phyloP scores from a whole-genome alignment of 2,888 invertebrate species.

The Catocala fraxini region DNA sequence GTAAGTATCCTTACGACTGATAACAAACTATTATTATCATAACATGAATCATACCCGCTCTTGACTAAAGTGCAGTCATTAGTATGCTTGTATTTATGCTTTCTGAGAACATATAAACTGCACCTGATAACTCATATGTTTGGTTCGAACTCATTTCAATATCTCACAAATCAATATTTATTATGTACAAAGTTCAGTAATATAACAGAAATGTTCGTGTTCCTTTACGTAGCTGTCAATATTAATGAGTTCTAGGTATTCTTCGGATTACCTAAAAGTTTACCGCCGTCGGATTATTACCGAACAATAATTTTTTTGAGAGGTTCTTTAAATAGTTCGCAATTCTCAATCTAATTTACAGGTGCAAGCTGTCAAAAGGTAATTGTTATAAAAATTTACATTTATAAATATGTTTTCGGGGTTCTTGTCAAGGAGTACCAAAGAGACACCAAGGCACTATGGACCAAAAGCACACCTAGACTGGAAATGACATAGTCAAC shows the following conservation, averaged over 20 bases:
- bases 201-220: not conserved
- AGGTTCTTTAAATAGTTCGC: no score
- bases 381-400: no score
- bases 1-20: conserved; percentile 32
- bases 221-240: not conserved
- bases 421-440: no score
- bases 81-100: conserved; percentile 24
- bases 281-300: not conserved
- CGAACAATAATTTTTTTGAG: no score
- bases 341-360: no score
- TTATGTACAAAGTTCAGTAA: conserved; percentile 7
- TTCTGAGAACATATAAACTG: conserved; percentile 35
- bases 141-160: conserved; percentile 15
- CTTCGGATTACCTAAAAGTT: conserved; percentile 4
- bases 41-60: conserved; percentile 33
- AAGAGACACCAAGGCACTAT: no score
- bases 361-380: no score
- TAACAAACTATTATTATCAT: conserved; percentile 33
- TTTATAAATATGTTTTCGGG: no score
- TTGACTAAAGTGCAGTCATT: conserved; percentile 30
- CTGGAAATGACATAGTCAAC: no score
- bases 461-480: no score
- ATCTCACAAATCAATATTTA: conserved; percentile 16
- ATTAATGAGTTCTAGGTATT: conserved; percentile 5
- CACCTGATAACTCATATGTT: conserved; percentile 31